Conservation (phyloP, 2,797 vertebrate genomes). For the Peromyscus aztecus region DNA sequence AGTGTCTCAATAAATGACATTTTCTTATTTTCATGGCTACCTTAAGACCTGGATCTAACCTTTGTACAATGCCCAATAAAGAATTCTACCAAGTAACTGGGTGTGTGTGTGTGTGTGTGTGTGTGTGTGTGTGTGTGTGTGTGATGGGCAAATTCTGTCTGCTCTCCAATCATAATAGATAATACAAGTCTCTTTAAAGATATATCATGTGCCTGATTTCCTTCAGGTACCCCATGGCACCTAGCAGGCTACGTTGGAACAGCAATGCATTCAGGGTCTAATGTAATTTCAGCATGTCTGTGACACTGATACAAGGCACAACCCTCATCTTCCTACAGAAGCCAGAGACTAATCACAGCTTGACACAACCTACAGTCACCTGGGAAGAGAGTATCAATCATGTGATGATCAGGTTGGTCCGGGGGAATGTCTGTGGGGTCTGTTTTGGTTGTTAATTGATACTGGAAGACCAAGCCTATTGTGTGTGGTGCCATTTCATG, state of each 20-base stretch:
- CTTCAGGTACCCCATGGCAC: not conserved
- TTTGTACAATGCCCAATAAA: not conserved
- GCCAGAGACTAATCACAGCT: not conserved
- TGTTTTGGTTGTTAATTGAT: not conserved
- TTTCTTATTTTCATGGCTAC: not conserved
- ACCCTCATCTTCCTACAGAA: not conserved
- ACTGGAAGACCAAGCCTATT: too few species aligned
- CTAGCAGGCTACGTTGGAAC: not conserved
- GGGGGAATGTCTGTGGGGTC: not conserved
- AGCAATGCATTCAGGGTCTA: not conserved
- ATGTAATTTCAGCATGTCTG: not conserved
- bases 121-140: too few species aligned
- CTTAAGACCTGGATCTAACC: slow-evolving; percentile 30
- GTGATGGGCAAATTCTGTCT: not conserved
- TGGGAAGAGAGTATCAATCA: not conserved
- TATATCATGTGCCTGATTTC: not conserved
- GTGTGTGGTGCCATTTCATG: not conserved
- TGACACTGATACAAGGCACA: not conserved
- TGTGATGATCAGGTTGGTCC: not conserved
- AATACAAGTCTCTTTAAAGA: not conserved
- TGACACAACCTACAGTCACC: not conserved
- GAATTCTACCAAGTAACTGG: not conserved
- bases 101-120: too few species aligned
- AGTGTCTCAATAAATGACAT: not conserved
- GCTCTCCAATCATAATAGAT: not conserved